These are phyloP conservation scores for Neosilurus mollespiculum DNA, from an alignment of 2,797 vertebrate genomes.

Conservation along the genomic window DNA sequence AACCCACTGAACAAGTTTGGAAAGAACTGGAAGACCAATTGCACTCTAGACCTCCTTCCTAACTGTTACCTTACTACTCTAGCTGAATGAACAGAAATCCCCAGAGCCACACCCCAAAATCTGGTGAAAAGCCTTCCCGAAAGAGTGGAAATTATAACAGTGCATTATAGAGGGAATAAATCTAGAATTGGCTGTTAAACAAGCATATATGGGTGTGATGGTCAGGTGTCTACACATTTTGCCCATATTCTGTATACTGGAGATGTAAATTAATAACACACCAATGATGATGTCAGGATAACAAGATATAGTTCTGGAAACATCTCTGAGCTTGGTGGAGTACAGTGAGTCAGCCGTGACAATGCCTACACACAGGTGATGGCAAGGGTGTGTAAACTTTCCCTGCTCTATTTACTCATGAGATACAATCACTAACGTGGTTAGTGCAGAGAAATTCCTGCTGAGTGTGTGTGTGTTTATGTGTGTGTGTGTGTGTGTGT, in stretches of 20 bases:
- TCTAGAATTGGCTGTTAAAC: not conserved
- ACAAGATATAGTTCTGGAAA: conserved; percentile 30
- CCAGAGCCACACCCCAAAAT: not conserved
- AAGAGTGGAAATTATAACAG: not conserved
- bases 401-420: conserved; percentile 27
- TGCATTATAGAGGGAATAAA: too few species aligned
- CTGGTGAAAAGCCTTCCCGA: not conserved
- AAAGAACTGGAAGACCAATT: not conserved
- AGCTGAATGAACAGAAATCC: not conserved
- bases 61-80: not conserved
- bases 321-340: conserved; percentile 10
- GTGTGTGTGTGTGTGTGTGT: conserved; percentile 14
- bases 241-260: not conserved
- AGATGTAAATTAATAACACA: not conserved
- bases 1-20: not conserved
- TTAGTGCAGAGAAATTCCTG: conserved; percentile 24
- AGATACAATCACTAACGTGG: conserved; percentile 23
- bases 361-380: conserved; percentile 21
- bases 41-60: too few species aligned
- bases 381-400: conserved; percentile 41
- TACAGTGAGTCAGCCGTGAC: conserved; percentile 36
- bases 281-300: not conserved
- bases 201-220: not conserved
- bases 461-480: conserved; percentile 7
- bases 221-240: not conserved